These are phyloP conservation scores for Polypedilum pembai DNA, from an alignment of 1,140 invertebrate genomes.

Conservation along the genomic window DNA sequence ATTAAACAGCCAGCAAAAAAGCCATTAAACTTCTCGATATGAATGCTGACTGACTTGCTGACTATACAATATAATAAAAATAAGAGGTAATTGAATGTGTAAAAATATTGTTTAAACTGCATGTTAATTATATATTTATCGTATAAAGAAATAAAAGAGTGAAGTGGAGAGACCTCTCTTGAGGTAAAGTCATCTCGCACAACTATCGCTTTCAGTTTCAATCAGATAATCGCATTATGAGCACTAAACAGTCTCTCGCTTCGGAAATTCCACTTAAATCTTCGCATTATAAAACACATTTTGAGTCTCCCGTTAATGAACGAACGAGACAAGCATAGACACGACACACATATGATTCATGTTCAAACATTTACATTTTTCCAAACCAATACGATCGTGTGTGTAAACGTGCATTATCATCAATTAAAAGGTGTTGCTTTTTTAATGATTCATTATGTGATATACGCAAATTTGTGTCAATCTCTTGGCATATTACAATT, in stretches of 20 bases:
- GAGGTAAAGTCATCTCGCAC: neutral
- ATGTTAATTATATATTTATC: conserved; percentile 15
- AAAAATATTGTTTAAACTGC: conserved; percentile 19
- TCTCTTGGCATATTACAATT: neutral
- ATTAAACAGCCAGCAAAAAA: no score
- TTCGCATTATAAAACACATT: no score
- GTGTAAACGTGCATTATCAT: neutral
- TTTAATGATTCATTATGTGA: neutral
- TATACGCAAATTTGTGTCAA: conserved; percentile 4
- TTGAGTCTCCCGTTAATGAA: no score
- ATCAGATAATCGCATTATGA: conserved; percentile 17
- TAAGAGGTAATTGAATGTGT: conserved; percentile 6
- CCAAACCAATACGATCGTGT: neutral
- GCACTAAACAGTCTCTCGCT: neutral
- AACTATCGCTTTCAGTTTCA: conserved; percentile 4
- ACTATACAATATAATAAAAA: neutral
- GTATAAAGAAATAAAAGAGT: neutral
- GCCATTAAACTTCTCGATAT: no score
- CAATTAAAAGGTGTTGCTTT: conserved; percentile 18
- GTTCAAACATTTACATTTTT: neutral
- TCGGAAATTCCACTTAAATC: conserved; percentile 8
- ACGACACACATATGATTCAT: no score
- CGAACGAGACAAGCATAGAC: no score
- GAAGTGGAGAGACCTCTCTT: neutral
- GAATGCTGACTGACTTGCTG: neutral